Percentiles rank a stretch among this genome's conserved stretches.
Conservation (phyloP, 2,113 vertebrate genomes). For the Cyanistes caeruleus region DNA sequence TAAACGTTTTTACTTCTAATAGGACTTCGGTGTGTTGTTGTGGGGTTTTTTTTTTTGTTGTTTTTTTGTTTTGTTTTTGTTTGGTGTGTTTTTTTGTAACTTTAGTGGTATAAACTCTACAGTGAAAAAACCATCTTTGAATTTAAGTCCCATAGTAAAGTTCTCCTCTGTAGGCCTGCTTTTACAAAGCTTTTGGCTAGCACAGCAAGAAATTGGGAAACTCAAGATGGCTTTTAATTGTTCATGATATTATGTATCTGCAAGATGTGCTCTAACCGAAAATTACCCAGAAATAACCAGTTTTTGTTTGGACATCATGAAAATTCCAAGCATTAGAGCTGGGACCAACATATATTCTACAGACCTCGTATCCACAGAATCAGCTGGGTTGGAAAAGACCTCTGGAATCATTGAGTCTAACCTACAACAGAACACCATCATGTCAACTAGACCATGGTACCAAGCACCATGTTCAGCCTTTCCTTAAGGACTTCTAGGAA, state of each 20-base stretch:
- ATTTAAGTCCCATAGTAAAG: not conserved
- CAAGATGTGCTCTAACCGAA: not conserved
- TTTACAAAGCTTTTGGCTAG: not conserved
- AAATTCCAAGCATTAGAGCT: not conserved
- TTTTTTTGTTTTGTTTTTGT: no score
- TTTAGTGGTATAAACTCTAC: not conserved
- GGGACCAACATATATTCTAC: not conserved
- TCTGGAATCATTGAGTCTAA: not conserved
- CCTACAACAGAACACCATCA: accelerated
- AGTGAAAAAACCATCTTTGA: not conserved
- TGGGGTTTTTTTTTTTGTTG: no score
- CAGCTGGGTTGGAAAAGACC: not conserved
- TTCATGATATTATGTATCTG: not conserved
- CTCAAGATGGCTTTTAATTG: not conserved
- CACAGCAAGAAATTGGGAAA: not conserved
- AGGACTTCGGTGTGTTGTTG: not conserved
- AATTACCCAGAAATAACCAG: not conserved
- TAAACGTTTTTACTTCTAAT: not conserved
- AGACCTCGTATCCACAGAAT: not conserved
- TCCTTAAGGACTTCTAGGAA: not conserved
- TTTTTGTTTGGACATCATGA: not conserved
- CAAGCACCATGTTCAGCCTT: not conserved
- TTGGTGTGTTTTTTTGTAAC: no score
- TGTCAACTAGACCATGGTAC: not conserved
- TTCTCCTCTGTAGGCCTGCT: not conserved